These are phyloP conservation scores for Cydia fagiglandana DNA, from an alignment of 1,140 invertebrate genomes.

Conservation along the genomic window DNA sequence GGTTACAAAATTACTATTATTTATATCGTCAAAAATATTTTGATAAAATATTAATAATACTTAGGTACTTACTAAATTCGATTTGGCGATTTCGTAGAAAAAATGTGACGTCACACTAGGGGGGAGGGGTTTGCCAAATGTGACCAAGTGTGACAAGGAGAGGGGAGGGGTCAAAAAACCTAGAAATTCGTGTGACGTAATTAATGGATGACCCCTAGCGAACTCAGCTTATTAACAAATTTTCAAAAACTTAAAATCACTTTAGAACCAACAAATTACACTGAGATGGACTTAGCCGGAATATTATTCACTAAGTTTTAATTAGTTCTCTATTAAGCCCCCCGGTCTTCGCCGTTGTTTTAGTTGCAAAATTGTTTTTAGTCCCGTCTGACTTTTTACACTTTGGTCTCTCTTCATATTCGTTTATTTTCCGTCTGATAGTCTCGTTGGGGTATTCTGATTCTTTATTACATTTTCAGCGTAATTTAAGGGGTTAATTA, in stretches of 20 bases:
- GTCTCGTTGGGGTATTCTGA: not conserved
- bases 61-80: too few species aligned
- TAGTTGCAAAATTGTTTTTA: constrained; percentile 42
- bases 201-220: too few species aligned
- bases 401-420: not conserved
- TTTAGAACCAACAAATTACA: constrained; percentile 37
- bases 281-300: constrained; percentile 31
- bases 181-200: too few species aligned
- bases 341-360: constrained; percentile 37
- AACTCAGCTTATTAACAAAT: not conserved
- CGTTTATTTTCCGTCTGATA: constrained; percentile 13
- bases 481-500: not conserved
- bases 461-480: constrained; percentile 1
- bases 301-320: constrained; percentile 51
- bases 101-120: too few species aligned
- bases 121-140: too few species aligned
- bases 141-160: too few species aligned
- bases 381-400: constrained; percentile 21
- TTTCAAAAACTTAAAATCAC: constrained; percentile 28
- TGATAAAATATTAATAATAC: too few species aligned
- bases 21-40: too few species aligned
- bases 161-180: too few species aligned
- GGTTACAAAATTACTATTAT: too few species aligned
- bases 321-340: constrained; percentile 49
- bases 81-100: too few species aligned